phyloP scores from a whole-genome alignment of 2,113 vertebrate species.

The Tiliqua scincoides region DNA sequence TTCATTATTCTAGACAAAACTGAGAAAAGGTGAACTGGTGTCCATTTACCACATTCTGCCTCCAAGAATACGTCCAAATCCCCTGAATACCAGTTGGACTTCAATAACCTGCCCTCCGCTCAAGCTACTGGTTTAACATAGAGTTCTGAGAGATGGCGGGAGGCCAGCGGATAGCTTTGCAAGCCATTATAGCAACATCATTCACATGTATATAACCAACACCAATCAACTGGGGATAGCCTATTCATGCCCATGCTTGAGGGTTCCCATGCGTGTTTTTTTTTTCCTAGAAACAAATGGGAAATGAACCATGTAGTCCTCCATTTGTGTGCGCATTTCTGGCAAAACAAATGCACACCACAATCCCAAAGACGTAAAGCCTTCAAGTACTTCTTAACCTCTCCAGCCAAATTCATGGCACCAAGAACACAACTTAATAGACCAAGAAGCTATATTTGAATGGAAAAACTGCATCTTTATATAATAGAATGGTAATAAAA shows the following conservation, averaged over 20 bases:
- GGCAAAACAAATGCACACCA: not conserved
- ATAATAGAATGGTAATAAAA: slow-evolving; percentile 76
- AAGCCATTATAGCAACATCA: not conserved
- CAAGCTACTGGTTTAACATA: not conserved
- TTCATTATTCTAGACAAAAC: not conserved
- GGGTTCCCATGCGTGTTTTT: too few relatives aligned
- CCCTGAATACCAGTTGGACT: too few relatives aligned
- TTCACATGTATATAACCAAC: not conserved
- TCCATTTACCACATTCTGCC: not conserved
- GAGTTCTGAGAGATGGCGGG: not conserved
- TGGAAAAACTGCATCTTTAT: slow-evolving; percentile 54
- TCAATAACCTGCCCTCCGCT: too few relatives aligned
- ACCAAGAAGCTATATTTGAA: slow-evolving; percentile 57
- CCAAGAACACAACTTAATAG: slow-evolving; percentile 59
- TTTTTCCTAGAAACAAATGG: too few relatives aligned
- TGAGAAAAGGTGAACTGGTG: not conserved
- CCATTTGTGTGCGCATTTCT: too few relatives aligned
- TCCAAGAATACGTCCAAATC: not conserved
- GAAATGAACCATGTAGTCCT: too few relatives aligned
- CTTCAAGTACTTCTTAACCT: slow-evolving; percentile 21
- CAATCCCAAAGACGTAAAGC: slow-evolving; percentile 2
- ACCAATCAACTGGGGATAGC: too few relatives aligned
- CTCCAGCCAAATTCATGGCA: slow-evolving; percentile 23
- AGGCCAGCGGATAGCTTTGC: not conserved
- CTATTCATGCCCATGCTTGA: too few relatives aligned